These are phyloP conservation scores for Mesitornis unicolor DNA, from an alignment of 2,113 vertebrate species.

Conservation along the genomic window DNA sequence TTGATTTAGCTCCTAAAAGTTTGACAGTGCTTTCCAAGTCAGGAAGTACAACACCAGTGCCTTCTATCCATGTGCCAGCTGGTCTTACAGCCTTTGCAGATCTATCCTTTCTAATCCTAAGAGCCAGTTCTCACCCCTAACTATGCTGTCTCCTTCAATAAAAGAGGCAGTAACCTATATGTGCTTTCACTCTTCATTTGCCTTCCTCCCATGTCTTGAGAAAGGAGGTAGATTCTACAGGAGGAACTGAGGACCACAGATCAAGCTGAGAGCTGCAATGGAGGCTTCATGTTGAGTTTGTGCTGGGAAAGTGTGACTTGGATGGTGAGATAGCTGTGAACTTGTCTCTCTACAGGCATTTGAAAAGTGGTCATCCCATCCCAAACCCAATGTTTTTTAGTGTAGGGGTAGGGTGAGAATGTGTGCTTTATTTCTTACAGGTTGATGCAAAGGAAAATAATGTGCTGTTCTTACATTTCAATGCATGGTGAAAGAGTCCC, in stretches of 20 bases:
- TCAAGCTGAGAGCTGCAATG: background rate
- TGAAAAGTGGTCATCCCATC: background rate
- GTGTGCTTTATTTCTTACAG: background rate
- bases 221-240: background rate
- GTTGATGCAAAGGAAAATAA: background rate
- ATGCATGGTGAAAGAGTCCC: background rate
- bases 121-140: background rate
- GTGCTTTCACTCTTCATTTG: background rate
- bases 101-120: background rate
- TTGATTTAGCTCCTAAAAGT: background rate
- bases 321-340: background rate
- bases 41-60: background rate
- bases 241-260: background rate
- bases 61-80: background rate
- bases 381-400: background rate
- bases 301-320: background rate
- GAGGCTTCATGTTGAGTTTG: background rate
- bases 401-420: accelerated
- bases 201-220: background rate
- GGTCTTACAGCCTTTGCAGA: background rate
- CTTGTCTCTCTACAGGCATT: background rate
- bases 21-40: background rate
- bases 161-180: background rate
- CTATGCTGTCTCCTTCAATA: background rate
- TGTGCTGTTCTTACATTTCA: background rate